These are phyloP conservation scores for Leptinotarsa lineolata DNA, from an alignment of 1,140 invertebrate genomes.

Conservation along the genomic window DNA sequence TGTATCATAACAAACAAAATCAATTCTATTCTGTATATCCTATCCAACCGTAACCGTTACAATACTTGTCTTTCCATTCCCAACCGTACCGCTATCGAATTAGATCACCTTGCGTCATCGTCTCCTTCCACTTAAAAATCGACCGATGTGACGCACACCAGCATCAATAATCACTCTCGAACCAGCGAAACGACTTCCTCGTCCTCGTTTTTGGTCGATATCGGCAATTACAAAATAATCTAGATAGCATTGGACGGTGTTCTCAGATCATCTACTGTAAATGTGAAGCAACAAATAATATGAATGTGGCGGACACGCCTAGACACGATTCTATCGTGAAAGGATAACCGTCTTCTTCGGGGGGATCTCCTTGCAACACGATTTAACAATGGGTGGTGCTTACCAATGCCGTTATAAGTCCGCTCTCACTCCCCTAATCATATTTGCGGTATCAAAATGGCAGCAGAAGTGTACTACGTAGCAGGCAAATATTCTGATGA, in stretches of 20 bases:
- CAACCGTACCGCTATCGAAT: no score
- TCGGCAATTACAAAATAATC: constrained; percentile 1
- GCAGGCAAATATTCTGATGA: no score
- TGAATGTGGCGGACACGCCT: constrained; percentile 34
- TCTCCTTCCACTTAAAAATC: no score
- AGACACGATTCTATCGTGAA: constrained; percentile 40
- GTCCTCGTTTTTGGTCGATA: background rate
- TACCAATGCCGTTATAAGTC: constrained; percentile 35
- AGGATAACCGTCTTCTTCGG: constrained; percentile 35
- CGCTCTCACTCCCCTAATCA: constrained; percentile 30
- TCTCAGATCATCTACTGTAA: constrained; percentile 8
- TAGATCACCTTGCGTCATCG: no score
- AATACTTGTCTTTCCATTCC: no score
- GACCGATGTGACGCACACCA: no score
- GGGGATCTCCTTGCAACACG: constrained; percentile 30
- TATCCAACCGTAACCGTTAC: no score
- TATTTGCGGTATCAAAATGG: constrained; percentile 34
- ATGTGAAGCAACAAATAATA: constrained; percentile 19
- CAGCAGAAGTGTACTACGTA: background rate
- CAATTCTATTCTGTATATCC: no score
- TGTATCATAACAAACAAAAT: no score
- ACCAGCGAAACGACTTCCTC: background rate
- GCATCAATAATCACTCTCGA: no score
- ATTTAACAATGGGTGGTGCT: constrained; percentile 38
- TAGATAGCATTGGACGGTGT: background rate